A percentile compares a stretch with the other conserved stretches of the same genome.
Evolutionary conservation across 2,113 vertebrate species (phyloP).

Genomic region (Gulo gulo): DNA sequence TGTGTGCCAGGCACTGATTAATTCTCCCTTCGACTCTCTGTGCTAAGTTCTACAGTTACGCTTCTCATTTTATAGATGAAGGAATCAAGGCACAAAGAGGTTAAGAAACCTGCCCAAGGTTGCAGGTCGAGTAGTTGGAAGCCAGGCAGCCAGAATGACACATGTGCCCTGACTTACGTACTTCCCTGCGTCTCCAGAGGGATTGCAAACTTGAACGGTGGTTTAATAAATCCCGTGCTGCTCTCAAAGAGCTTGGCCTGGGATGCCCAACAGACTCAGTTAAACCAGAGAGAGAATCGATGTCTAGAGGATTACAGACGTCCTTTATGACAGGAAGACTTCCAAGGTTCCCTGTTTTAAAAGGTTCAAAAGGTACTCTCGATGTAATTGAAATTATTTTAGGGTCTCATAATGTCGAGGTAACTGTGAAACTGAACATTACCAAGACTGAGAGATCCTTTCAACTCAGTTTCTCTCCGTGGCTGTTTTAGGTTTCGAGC

Average conservation of each 20-base stretch:
- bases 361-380: not conserved
- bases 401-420: not conserved
- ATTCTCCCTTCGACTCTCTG: not conserved
- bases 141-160: not conserved
- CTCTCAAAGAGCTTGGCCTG: not conserved
- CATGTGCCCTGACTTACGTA: not conserved
- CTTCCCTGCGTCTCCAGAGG: not conserved
- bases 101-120: not conserved
- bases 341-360: not conserved
- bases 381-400: not conserved
- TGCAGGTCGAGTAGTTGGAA: not conserved
- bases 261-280: not conserved
- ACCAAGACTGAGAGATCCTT: not conserved
- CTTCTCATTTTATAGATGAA: not conserved
- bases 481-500: slow-evolving; percentile 85
- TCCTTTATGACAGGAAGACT: not conserved
- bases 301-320: not conserved
- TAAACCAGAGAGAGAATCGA: not conserved
- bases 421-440: not conserved
- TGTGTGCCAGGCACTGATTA: not conserved
- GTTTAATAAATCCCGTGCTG: not conserved
- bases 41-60: not conserved
- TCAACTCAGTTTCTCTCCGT: not conserved
- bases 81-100: not conserved
- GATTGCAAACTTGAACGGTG: not conserved